Base-by-base conservation (phyloP, 2,888 invertebrate genomes). In the Glyphotaelius pellucidus region DNA sequence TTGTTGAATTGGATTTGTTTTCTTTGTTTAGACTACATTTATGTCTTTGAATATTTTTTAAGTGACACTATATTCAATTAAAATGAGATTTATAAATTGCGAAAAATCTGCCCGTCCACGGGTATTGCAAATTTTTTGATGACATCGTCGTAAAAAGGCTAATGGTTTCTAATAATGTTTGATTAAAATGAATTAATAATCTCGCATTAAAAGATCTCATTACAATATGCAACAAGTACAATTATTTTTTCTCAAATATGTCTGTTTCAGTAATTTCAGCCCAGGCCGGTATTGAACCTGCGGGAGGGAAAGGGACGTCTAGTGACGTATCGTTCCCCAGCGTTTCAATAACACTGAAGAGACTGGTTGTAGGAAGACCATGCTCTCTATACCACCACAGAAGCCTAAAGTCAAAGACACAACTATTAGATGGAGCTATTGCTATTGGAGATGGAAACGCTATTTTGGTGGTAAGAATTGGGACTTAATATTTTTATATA, bases 381-480 rank as follows among this genome's bases (percentile, higher is more conserved):
- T 96, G 95, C 92, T 96, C 95, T 5, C 95, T 96, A 89, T 96
- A 96, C 90, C 94, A 95, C 3, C 97, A 97, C 90, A 95, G 96
- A 90, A 96, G 96, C 14, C 94, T 98, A 95, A 95, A 96, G 94
- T 97, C 97, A 93, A 98, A 98, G 95, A 97, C 97, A 80, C 96
- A 97, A 92, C 94, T 98, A 25, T 94, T 98, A 14, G 97, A 98
- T 94, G 97, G 97, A 92, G 97, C 98, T 0, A 95, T 98, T 52
- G 95, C 96, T 47, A 96, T 97, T 90, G 97, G 97, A 11, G 97
- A 98, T 95, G 98, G 98, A 38, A 98, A 98, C 96, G 97, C 97
- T 38, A 97, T 98, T 93, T 95, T 98, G 90, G 96, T 96, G 93
- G 97, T 97, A 94, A 94, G 96, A 95, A 87, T 89, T 85, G 42